A percentile compares a stretch with the other conserved stretches of the same genome.
These are phyloP conservation scores for Vultur gryphus DNA, from an alignment of 2,797 vertebrate genomes.

Conservation along the genomic window DNA sequence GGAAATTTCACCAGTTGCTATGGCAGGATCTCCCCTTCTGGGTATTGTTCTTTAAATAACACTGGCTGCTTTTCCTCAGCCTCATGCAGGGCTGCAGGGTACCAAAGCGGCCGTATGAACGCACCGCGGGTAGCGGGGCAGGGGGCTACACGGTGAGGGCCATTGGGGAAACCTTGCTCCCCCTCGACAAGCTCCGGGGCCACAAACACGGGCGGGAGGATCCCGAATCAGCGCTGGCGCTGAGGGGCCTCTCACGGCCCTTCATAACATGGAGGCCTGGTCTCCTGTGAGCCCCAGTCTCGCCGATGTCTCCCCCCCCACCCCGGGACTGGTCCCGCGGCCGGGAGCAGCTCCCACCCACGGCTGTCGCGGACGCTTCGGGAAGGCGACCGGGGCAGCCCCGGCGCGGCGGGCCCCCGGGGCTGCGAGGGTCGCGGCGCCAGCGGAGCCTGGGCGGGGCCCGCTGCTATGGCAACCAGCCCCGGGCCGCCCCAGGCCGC, in stretches of 20 bases:
- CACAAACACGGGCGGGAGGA: fast-evolving
- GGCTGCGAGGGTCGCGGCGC: too few relatives aligned
- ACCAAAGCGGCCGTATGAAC: fast-evolving
- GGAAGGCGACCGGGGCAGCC: background rate
- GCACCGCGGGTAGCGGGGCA: fast-evolving
- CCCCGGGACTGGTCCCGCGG: background rate
- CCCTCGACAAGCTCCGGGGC: too few relatives aligned
- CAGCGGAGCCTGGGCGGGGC: background rate
- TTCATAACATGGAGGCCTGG: fast-evolving
- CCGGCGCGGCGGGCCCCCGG: background rate
- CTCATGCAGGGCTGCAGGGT: fast-evolving
- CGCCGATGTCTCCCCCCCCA: fast-evolving
- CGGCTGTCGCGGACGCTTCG: too few relatives aligned
- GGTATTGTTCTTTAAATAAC: background rate
- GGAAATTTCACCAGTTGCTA: background rate
- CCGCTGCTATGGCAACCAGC: background rate
- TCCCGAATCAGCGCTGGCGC: too few relatives aligned
- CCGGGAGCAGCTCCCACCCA: background rate
- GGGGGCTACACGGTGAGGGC: fast-evolving
- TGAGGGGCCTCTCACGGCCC: too few relatives aligned
- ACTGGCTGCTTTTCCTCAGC: background rate
- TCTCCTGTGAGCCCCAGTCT: background rate
- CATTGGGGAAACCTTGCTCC: fast-evolving
- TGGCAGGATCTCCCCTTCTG: background rate
- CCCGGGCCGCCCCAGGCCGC: too few relatives aligned